Percentiles rank a stretch among this genome's conserved stretches.
These are phyloP conservation scores for Drosophila stalkeri DNA, from an alignment of 2,888 invertebrate species.

Conservation along the genomic window DNA sequence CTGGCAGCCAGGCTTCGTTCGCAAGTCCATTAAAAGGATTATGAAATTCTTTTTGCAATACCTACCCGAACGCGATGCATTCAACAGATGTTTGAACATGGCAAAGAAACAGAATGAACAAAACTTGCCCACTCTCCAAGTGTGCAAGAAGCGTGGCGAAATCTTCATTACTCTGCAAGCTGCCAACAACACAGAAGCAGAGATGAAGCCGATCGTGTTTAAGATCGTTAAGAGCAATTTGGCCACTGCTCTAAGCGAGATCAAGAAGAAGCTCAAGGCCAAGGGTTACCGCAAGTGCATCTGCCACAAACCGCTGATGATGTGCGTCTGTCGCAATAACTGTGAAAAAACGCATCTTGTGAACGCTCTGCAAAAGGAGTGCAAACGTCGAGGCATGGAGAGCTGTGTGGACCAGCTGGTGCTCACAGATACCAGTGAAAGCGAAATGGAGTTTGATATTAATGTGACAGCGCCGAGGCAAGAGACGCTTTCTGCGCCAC, in stretches of 20 bases:
- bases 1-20: conserved; percentile 83
- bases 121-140: conserved; percentile 86
- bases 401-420: conserved; percentile 70
- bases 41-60: conserved; percentile 82
- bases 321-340: conserved; percentile 78
- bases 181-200: background rate
- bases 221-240: conserved; percentile 88
- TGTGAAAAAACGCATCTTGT: conserved; percentile 85
- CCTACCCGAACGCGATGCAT: conserved; percentile 60
- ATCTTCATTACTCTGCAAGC: conserved; percentile 87
- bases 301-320: conserved; percentile 85
- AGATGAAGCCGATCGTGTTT: conserved; percentile 87
- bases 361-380: conserved; percentile 86
- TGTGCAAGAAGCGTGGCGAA: conserved; percentile 88
- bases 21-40: conserved; percentile 79
- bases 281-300: conserved; percentile 87
- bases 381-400: conserved; percentile 58
- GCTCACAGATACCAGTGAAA: conserved; percentile 83
- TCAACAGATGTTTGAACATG: conserved; percentile 80
- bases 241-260: conserved; percentile 85
- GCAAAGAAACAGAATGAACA: conserved; percentile 74
- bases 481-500: background rate
- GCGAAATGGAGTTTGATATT: conserved; percentile 89
- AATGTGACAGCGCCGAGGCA: conserved; percentile 89
- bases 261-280: conserved; percentile 86